These are phyloP conservation scores for Fissipunctia ypsillon DNA, from an alignment of 2,888 invertebrate genomes.

Conservation along the genomic window DNA sequence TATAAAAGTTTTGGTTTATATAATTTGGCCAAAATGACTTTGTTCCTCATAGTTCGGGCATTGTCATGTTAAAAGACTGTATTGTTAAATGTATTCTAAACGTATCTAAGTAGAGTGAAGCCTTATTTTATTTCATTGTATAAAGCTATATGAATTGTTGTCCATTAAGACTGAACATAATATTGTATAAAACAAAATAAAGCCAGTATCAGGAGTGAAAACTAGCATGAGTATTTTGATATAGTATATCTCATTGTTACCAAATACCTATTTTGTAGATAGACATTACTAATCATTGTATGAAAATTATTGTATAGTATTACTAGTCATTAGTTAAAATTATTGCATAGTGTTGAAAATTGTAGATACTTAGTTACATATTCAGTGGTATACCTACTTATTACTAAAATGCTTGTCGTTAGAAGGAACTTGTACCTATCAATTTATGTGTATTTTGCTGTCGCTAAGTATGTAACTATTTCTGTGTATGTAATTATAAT, in stretches of 20 bases:
- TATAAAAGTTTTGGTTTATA: slow-evolving; percentile 76
- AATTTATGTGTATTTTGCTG: slow-evolving; percentile 52
- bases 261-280: slow-evolving; percentile 90
- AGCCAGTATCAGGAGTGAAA: slow-evolving; percentile 85
- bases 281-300: slow-evolving; percentile 79
- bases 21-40: slow-evolving; percentile 81
- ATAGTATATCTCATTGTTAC: slow-evolving; percentile 90
- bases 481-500: slow-evolving; percentile 74
- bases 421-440: slow-evolving; percentile 45
- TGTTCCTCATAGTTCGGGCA: slow-evolving; percentile 80
- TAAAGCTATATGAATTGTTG: slow-evolving; percentile 74
- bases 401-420: slow-evolving; percentile 44
- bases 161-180: slow-evolving; percentile 87
- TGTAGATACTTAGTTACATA: slow-evolving; percentile 76
- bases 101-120: slow-evolving; percentile 76
- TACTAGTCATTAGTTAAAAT: slow-evolving; percentile 89
- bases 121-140: slow-evolving; percentile 77
- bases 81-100: slow-evolving; percentile 79
- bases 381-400: slow-evolving; percentile 69
- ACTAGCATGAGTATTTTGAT: slow-evolving; percentile 86
- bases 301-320: slow-evolving; percentile 84
- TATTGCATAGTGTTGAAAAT: slow-evolving; percentile 79
- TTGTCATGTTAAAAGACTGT: slow-evolving; percentile 82
- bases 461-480: slow-evolving; percentile 71
- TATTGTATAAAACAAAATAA: slow-evolving; percentile 78